Base-by-base conservation (phyloP, 2,888 invertebrate genomes). In the Cheiracanthium punctorium region DNA sequence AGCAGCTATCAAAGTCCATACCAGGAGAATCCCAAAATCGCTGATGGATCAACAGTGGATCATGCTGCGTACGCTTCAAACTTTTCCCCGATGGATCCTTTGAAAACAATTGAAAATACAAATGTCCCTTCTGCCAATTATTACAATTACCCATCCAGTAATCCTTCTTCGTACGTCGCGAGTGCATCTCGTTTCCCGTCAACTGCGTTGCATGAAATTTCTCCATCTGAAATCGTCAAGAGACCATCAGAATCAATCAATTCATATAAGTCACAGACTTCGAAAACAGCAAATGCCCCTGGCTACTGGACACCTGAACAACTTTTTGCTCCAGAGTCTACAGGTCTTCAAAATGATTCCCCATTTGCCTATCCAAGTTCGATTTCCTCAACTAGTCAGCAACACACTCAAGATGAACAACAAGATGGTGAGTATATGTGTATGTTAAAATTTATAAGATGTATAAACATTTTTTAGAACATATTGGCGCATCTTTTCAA, bases 251-350 rank as follows among this genome's bases (percentile, higher is more conserved):
- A 58, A 24, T 24, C 24, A 5, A 58, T 20, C 58, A 24, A 4
- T 1, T 58, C 58, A 17, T 58, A 17, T 24, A 58, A 17, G 12
- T 4, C 58, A 24, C 58, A 24, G 4, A 8, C 58, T 1, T 1
- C 24, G 5, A 20, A 58, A 24, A 0, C 71, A 10, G 76, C 24
- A 7, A 24, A 20, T 0, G 20, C 77, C 7, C 24, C 72, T 0
- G 85, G 85, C 8, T 86, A 80, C 65, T 37, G 80, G 80, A 86
- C 80, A 4, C 85, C 85, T 8, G 85, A 86, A 24, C 85, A 86
- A 29, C 58, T 86, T 7, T 75, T 75, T 69, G 80, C 70, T 5
- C 85, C 80, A 0, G 43, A 86, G 37, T 20, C 58, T 2, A 75
- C 80, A 29, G 85, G 85, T 10, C 33, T 86, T 20, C 75, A 80